Conservation (phyloP, 2,113 vertebrate species). For the Sarotherodon lohbergeri region DNA sequence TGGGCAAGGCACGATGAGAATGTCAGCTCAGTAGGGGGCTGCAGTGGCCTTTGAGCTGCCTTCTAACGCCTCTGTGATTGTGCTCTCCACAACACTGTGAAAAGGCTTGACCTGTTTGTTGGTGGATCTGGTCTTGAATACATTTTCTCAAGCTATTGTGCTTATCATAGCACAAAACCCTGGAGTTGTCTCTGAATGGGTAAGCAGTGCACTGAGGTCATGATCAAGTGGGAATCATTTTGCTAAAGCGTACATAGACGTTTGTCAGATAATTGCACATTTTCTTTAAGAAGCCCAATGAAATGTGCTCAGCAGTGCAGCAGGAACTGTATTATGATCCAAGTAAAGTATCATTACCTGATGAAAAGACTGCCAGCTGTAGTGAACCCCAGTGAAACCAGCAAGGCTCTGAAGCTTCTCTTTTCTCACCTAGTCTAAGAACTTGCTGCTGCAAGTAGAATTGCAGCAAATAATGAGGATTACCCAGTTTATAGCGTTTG, state of each 20-base stretch:
- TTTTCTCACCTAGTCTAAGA: neutral
- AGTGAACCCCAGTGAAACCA: neutral
- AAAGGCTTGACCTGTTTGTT: slow-evolving; percentile 61
- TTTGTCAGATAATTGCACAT: neutral
- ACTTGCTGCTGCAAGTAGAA: neutral
- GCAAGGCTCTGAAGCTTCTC: neutral
- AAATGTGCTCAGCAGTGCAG: neutral
- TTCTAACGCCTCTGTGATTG: slow-evolving; percentile 60
- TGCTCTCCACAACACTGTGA: slow-evolving; percentile 53
- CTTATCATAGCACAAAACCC: neutral
- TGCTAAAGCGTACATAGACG: neutral
- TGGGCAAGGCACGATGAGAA: slow-evolving; percentile 75
- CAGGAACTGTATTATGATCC: neutral
- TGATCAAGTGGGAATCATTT: neutral
- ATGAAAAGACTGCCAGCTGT: neutral
- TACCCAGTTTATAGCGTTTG: neutral
- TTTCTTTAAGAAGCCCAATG: neutral
- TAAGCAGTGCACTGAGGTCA: neutral
- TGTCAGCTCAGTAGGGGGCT: slow-evolving; percentile 71
- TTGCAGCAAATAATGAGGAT: neutral
- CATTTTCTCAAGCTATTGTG: slow-evolving; percentile 18
- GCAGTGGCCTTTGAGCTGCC: slow-evolving; percentile 67
- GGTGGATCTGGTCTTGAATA: slow-evolving; percentile 37
- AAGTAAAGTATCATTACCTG: neutral
- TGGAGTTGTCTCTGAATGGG: slow-evolving; percentile 5